Percentiles rank a stretch among this genome's conserved stretches.
Conservation (phyloP, 2,113 vertebrate genomes). For the Ceyx cyanopectus region DNA sequence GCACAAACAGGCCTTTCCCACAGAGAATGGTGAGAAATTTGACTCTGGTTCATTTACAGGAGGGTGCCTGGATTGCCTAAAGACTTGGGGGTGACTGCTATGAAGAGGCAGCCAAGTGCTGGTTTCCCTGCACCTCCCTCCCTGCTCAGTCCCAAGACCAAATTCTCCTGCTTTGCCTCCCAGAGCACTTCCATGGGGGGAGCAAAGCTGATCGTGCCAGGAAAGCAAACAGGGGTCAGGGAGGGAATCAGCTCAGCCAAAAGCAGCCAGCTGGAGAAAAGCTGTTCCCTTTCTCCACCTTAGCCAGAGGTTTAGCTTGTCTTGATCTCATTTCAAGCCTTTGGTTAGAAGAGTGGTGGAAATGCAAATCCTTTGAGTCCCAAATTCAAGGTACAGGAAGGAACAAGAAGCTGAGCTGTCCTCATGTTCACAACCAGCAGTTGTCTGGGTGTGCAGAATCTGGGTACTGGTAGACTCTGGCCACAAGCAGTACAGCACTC, state of each 20-base stretch:
- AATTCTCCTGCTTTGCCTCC: background rate
- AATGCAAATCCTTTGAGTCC: background rate
- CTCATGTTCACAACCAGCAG: background rate
- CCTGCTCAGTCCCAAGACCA: background rate
- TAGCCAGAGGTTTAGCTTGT: background rate
- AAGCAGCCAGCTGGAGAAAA: slow-evolving; percentile 46
- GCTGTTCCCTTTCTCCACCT: slow-evolving; percentile 19
- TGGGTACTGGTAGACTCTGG: background rate
- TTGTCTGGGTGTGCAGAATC: background rate
- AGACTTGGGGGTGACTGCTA: background rate
- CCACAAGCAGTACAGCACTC: background rate
- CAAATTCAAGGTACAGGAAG: background rate
- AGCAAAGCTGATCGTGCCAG: slow-evolving; percentile 1
- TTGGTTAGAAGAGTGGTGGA: slow-evolving; percentile 7
- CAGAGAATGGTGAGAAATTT: background rate
- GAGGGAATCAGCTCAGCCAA: background rate
- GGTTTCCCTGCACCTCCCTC: background rate
- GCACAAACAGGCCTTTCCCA: background rate
- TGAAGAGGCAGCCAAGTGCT: background rate
- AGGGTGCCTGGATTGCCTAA: background rate
- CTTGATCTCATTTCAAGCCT: background rate
- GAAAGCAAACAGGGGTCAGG: background rate
- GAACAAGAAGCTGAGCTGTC: background rate
- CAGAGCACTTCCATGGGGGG: background rate
- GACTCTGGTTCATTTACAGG: background rate